These are phyloP conservation scores for Neoaliturus tenellus DNA, from an alignment of 2,888 invertebrate genomes.

Conservation along the genomic window DNA sequence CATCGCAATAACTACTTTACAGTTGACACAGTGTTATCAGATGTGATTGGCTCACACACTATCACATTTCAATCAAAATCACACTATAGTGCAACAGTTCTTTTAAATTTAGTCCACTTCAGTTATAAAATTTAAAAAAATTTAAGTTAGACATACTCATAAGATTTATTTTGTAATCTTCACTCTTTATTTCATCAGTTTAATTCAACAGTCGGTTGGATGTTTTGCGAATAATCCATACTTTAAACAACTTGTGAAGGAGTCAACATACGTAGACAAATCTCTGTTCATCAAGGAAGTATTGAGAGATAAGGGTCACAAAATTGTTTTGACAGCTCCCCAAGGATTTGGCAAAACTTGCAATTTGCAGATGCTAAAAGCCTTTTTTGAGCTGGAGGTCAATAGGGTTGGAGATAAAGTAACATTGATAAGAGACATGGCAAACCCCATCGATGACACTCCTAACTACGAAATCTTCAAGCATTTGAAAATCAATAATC, in stretches of 20 bases:
- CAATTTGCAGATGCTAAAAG: conserved; percentile 27
- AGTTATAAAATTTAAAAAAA: no score
- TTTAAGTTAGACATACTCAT: no score
- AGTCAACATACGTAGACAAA: conserved; percentile 42
- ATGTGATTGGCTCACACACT: no score
- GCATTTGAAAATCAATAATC: background rate
- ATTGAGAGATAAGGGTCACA: background rate
- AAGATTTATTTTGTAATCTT: background rate
- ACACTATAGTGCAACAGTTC: no score
- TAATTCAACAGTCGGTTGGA: background rate
- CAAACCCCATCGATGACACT: conserved; percentile 19
- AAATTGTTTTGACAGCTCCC: conserved; percentile 37
- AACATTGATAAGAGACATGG: conserved; percentile 1
- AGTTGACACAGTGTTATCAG: no score
- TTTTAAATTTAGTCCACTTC: no score
- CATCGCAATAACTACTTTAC: no score
- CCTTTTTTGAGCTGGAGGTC: conserved; percentile 16
- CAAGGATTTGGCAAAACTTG: conserved; percentile 37
- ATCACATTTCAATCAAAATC: no score
- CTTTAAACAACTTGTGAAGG: background rate
- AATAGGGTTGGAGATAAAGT: background rate
- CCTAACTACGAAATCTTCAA: conserved; percentile 24
- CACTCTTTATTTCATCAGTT: background rate
- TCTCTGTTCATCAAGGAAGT: conserved; percentile 19
- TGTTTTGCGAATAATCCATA: background rate